These are phyloP conservation scores for Tiliacea aurago DNA, from an alignment of 2,888 invertebrate genomes.

Conservation along the genomic window DNA sequence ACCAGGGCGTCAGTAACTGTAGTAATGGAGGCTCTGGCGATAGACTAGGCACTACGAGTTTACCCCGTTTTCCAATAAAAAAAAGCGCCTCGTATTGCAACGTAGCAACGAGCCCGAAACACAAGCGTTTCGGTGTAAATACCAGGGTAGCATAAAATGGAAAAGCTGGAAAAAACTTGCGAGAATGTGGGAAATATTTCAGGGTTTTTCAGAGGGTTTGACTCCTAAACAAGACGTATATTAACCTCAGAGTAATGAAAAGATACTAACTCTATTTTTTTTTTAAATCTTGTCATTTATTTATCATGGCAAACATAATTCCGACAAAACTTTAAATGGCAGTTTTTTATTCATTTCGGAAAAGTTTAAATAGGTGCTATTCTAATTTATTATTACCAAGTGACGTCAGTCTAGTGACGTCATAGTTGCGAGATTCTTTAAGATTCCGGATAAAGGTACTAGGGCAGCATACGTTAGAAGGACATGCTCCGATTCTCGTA, in stretches of 20 bases:
- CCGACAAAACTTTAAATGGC: not conserved
- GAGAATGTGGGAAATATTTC: not conserved
- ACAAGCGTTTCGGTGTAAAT: constrained; percentile 5
- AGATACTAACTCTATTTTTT: too few species aligned
- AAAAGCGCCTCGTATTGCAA: constrained; percentile 15
- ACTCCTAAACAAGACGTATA: too few species aligned
- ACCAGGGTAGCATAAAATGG: constrained; percentile 16
- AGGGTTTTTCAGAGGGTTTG: not conserved
- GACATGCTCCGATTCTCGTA: not conserved
- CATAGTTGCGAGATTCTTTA: constrained; percentile 27
- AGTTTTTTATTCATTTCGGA: not conserved
- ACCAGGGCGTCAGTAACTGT: not conserved
- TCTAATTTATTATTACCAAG: not conserved
- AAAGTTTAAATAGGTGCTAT: not conserved
- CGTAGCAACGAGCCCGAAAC: constrained; percentile 11
- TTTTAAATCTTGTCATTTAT: too few species aligned
- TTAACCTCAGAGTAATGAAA: too few species aligned
- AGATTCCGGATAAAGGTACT: constrained; percentile 32
- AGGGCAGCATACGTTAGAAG: constrained; percentile 18
- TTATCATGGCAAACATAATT: not conserved
- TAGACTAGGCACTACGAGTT: not conserved
- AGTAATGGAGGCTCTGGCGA: too few species aligned
- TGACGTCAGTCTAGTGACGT: constrained; percentile 48
- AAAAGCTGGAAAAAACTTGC: not conserved
- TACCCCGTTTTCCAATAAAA: not conserved